phyloP scores from a whole-genome alignment of 2,888 invertebrate species.

The Carcina quercana region DNA sequence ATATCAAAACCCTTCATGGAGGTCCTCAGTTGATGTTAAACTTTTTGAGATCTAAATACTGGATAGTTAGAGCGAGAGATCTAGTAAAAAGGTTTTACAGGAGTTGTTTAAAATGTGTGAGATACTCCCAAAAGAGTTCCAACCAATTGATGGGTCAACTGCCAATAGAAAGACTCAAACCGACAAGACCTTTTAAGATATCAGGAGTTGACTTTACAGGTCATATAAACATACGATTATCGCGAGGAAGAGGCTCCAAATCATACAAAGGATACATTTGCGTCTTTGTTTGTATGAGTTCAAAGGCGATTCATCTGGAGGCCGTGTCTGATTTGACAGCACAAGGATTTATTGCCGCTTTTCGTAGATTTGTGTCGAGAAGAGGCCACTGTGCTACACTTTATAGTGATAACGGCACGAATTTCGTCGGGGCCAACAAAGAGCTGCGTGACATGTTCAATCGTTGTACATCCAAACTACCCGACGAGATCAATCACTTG shows the following conservation, averaged over 20 bases:
- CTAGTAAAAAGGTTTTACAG: constrained; percentile 7
- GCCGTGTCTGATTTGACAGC: constrained; percentile 23
- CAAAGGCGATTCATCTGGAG: constrained; percentile 26
- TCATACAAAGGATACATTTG: constrained; percentile 14
- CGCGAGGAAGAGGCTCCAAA: constrained; percentile 14
- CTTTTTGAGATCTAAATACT: constrained; percentile 12
- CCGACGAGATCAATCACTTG: not conserved
- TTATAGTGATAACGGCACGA: constrained; percentile 20
- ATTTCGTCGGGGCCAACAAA: constrained; percentile 12
- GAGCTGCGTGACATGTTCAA: not conserved
- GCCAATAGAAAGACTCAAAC: constrained; percentile 13
- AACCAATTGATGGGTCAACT: constrained; percentile 15
- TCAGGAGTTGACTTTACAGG: constrained; percentile 19
- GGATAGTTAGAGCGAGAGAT: constrained; percentile 2
- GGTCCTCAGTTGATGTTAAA: constrained; percentile 16
- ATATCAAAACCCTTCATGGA: constrained; percentile 17
- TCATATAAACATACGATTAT: constrained; percentile 12
- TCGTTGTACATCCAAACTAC: not conserved
- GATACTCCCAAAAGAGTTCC: constrained; percentile 3
- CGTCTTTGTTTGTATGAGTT: constrained; percentile 17
- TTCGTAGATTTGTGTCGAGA: constrained; percentile 16
- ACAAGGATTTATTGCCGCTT: constrained; percentile 22
- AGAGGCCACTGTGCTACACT: constrained; percentile 15
- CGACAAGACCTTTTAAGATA: constrained; percentile 12
- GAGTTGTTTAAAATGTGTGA: constrained; percentile 13